phyloP scores from a whole-genome alignment of 2,797 vertebrate genomes.

The Sebastes dallii region DNA sequence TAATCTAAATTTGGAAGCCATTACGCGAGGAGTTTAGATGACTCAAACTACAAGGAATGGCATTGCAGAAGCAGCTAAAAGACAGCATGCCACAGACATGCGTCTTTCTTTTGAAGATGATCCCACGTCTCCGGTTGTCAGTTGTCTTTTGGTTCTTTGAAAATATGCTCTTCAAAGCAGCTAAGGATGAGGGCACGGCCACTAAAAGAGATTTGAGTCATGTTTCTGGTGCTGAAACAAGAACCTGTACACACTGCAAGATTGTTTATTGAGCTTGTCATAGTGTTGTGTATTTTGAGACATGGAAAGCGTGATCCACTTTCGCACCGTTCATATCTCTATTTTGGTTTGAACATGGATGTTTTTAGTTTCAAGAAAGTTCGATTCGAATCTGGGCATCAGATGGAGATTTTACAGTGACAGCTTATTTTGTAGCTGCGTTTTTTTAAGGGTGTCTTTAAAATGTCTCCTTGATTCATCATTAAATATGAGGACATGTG shows the following conservation, averaged over 20 bases:
- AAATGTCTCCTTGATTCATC: slow-evolving; percentile 31
- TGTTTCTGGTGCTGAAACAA: slow-evolving; percentile 43
- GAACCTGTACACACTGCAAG: slow-evolving; percentile 7
- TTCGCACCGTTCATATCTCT: background rate
- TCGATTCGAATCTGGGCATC: background rate
- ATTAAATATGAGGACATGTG: slow-evolving; percentile 10
- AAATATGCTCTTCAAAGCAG: slow-evolving; percentile 50
- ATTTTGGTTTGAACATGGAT: background rate
- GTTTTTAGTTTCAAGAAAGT: background rate
- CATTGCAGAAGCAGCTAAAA: slow-evolving; percentile 57
- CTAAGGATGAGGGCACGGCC: slow-evolving; percentile 9
- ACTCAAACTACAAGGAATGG: slow-evolving; percentile 61
- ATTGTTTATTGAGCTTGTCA: slow-evolving; percentile 43
- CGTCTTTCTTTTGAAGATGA: slow-evolving; percentile 73
- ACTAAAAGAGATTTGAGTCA: slow-evolving; percentile 31
- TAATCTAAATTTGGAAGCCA: slow-evolving; percentile 63
- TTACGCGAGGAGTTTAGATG: slow-evolving; percentile 43
- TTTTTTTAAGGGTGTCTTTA: background rate
- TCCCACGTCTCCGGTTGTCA: slow-evolving; percentile 59
- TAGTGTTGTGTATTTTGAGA: slow-evolving; percentile 42
- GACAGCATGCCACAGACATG: slow-evolving; percentile 59
- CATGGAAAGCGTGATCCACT: background rate
- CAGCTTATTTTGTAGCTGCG: background rate
- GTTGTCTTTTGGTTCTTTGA: slow-evolving; percentile 63
- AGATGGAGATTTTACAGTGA: background rate